Evolutionary conservation across 2,797 vertebrate genomes (phyloP), one percentile per base, ranked within the genome.

Genomic region (Strix occidentalis): DNA sequence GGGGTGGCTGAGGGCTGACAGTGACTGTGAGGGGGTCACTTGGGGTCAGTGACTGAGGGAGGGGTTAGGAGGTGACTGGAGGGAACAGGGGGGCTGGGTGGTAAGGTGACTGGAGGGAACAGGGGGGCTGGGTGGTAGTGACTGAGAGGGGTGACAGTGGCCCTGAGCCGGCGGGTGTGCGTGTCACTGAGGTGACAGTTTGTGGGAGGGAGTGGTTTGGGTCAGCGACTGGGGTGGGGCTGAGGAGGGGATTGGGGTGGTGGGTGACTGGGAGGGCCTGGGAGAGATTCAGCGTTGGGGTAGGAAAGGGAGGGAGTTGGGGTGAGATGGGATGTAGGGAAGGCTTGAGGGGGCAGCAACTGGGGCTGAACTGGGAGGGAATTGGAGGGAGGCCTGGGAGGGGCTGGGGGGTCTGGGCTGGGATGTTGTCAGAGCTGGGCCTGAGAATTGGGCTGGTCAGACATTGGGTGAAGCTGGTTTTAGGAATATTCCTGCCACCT

Each of bases 381-480:
- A n/a, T 17, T 28, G n/a, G n/a, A 37, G 50, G 18, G 45, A 45
- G 43, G 43, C 16, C 18, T 18, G 37, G 37, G 37, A 20, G 45
- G 45, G 45, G 9, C 17, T 41, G 58, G 28, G 37, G 19, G 24
- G 24, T 25, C 41, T 45, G 23, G 8, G 10, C 8, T 8, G 10
- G 50, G 66, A 10, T 53, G 37, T 60, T 69, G 25, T n/a, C n/a
- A 16, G 80, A 79, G 11, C 87, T 23, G 28, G 70, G 68, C 16
- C 33, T 64, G 19, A 63, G n/a, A 11, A 4, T 15, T 4, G 9
- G 15, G 13, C 18, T 16, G 26, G 39, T 25, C n/a, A 46, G 16
- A 1, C 19, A 15, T 23, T 2, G 23, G 25, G 31, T n/a, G 31
- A 29, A 31, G 31, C 5, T 1, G 4, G 4, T 35, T n/a, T 41